Evolutionary conservation across 2,888 invertebrate species (phyloP).

Genomic region (Pseudeuparius sepicola): DNA sequence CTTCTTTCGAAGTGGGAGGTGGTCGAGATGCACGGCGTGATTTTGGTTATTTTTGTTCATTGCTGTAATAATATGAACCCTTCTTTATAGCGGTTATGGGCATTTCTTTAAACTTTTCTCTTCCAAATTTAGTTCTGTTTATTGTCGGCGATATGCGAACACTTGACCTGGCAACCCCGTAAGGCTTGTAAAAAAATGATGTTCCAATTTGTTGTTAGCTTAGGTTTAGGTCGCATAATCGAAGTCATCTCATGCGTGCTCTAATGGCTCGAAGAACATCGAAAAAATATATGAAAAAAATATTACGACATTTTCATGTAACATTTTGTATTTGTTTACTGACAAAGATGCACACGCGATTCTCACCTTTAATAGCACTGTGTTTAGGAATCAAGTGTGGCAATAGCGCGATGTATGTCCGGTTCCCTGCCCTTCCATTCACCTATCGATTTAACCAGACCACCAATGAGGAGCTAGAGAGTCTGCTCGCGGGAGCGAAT

Average conservation of each 20-base stretch:
- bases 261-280: too few relatives aligned
- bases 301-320: slow-evolving; percentile 29
- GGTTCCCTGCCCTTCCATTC: slow-evolving; percentile 46
- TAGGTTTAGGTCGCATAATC: too few relatives aligned
- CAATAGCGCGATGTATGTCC: slow-evolving; percentile 44
- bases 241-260: too few relatives aligned
- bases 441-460: slow-evolving; percentile 53
- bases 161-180: slow-evolving; percentile 41
- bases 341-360: slow-evolving; percentile 38
- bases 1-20: slow-evolving; percentile 34
- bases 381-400: slow-evolving; percentile 45
- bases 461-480: slow-evolving; percentile 49
- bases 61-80: too few relatives aligned
- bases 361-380: slow-evolving; percentile 35
- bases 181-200: slow-evolving; percentile 38
- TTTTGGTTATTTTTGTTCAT: too few relatives aligned
- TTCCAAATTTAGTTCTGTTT: slow-evolving; percentile 38
- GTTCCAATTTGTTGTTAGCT: too few relatives aligned
- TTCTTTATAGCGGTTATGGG: neutral
- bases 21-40: slow-evolving; percentile 23
- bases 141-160: slow-evolving; percentile 40
- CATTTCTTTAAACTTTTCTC: slow-evolving; percentile 24
- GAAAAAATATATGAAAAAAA: neutral
- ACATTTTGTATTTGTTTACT: slow-evolving; percentile 49
- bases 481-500: slow-evolving; percentile 42